These are phyloP conservation scores for Cuniculus paca DNA, from an alignment of 2,797 vertebrate species.

Conservation along the genomic window DNA sequence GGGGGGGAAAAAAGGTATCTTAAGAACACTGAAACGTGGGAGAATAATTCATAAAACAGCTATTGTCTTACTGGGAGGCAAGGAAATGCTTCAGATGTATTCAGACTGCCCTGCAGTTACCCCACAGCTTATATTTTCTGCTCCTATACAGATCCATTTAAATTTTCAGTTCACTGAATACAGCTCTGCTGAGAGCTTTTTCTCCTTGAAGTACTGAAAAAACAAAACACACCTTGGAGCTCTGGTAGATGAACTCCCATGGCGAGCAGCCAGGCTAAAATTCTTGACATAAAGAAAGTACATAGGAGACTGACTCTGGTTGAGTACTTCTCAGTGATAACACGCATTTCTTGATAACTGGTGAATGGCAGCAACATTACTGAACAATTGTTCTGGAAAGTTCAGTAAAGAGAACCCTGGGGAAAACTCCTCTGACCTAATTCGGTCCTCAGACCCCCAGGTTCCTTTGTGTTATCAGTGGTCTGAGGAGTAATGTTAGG, in stretches of 20 bases:
- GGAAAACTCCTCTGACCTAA: conserved; percentile 56
- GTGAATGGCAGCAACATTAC: conserved; percentile 23
- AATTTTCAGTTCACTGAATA: conserved; percentile 58
- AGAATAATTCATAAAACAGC: neutral
- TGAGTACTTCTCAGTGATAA: conserved; percentile 59
- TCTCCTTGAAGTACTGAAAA: neutral
- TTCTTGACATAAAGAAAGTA: conserved; percentile 64
- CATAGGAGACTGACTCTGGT: neutral
- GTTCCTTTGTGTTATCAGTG: neutral
- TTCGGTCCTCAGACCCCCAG: conserved; percentile 53
- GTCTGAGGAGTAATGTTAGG: conserved; percentile 39
- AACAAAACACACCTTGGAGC: conserved; percentile 38
- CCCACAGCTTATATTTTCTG: neutral
- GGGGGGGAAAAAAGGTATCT: neutral
- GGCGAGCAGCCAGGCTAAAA: conserved; percentile 54
- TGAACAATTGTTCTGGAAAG: conserved; percentile 61
- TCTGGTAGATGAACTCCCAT: conserved; percentile 66
- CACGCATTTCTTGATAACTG: conserved; percentile 8
- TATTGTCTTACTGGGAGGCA: conserved; percentile 30
- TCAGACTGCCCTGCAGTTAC: conserved; percentile 32
- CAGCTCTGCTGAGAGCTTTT: conserved; percentile 7
- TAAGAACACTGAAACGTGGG: neutral
- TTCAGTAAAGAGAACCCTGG: conserved; percentile 54
- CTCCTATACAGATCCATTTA: conserved; percentile 53
- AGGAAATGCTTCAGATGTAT: neutral